Base-by-base conservation (phyloP, 2,888 invertebrate species). In the Hoplodrina blanda region DNA sequence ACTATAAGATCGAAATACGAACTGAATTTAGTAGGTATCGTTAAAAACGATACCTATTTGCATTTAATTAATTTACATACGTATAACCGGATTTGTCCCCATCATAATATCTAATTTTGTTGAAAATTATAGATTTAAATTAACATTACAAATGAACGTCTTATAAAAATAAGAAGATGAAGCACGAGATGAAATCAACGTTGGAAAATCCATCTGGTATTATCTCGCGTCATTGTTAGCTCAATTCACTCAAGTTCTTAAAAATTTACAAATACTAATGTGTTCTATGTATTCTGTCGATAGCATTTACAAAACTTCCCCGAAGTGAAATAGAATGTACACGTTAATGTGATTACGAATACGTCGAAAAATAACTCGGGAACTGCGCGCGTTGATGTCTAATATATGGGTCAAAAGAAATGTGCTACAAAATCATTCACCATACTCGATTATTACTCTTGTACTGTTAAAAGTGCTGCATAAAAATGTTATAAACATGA, bases 331-430 rank as follows among this genome's bases (percentile, higher is more conserved):
- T 2, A 25, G 25, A 54, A 55, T 19, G 17, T 33, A 7, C 4
- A 46, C 46, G 57, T 30, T 19, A 49, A 19, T 2, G 52, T 52
- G 30, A 44, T 57, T 7, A 50, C 11, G 25, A 52, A 61, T n/a
- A 41, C 19, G 4, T 49, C 3, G 20, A 3, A 60, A 30, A 59
- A 53, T 15, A 55, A 37, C 13, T 59, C 67, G 7, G 71, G 67
- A 57, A 55, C 62, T 56, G 87, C 83, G 90, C 94, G 92, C 94
- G 94, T 94, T 94, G 93, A 94, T 91, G 93, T 94, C 93, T 94
- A 89, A 89, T 88, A 90, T 91, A 93, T 91, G 87, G 89, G 87
- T 84, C 89, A 87, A 54, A 67, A 49, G 49, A 64, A 65, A 74
- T 60, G 62, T 69, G 25, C 56, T 66, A 67, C 69, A 69, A 56